Evolutionary conservation across 2,888 invertebrate genomes (phyloP).

Genomic region (Pelosia muscerda): DNA sequence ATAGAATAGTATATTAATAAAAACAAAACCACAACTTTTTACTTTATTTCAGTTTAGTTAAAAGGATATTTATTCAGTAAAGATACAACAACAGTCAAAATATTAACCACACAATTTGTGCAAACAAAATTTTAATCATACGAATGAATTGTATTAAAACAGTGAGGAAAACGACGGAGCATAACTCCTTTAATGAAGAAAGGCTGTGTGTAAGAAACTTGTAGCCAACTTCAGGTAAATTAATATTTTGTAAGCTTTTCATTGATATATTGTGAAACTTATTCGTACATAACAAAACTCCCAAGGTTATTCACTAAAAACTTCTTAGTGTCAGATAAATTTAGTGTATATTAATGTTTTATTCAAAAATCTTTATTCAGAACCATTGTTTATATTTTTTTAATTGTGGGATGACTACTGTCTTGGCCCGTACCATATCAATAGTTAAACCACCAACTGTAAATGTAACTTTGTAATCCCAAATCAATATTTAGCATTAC

Average conservation of each 20-base stretch:
- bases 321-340: too few relatives aligned
- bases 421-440: too few relatives aligned
- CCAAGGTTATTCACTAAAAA: neutral
- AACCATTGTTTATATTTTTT: too few relatives aligned
- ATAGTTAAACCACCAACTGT: too few relatives aligned
- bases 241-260: conserved; percentile 62
- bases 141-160: conserved; percentile 47
- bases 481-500: too few relatives aligned
- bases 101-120: conserved; percentile 23
- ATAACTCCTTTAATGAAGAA: conserved; percentile 50
- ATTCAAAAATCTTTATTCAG: too few relatives aligned
- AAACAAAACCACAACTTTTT: neutral
- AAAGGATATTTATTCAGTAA: neutral
- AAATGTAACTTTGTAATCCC: too few relatives aligned
- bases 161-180: conserved; percentile 37
- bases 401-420: too few relatives aligned
- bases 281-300: neutral
- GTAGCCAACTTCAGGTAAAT: conserved; percentile 54
- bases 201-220: conserved; percentile 43
- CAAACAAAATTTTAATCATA: conserved; percentile 48
- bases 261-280: conserved; percentile 48
- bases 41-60: too few relatives aligned
- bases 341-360: too few relatives aligned
- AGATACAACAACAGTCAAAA: conserved; percentile 10
- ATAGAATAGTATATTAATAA: too few relatives aligned